phyloP scores from a whole-genome alignment of 2,113 vertebrate species.

The Corythornis madagascariensis region DNA sequence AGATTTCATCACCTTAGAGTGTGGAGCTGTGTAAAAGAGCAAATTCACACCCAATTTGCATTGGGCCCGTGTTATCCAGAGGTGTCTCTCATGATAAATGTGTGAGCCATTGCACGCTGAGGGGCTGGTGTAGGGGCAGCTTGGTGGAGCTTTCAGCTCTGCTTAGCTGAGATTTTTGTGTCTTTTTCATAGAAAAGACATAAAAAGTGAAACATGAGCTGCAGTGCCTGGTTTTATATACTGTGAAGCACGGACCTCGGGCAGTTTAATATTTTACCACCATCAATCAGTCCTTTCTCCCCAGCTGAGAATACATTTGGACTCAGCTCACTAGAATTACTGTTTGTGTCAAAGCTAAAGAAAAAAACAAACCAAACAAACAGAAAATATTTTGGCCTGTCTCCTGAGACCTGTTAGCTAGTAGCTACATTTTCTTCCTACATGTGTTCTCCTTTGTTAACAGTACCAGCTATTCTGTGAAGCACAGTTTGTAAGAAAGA shows the following conservation, averaged over 20 bases:
- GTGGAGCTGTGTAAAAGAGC: background rate
- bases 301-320: slow-evolving; percentile 48
- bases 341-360: background rate
- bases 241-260: slow-evolving; percentile 48
- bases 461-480: background rate
- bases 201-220: slow-evolving; percentile 67
- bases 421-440: slow-evolving; percentile 1
- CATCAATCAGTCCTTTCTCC: slow-evolving; percentile 57
- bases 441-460: background rate
- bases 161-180: background rate
- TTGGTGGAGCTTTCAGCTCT: background rate
- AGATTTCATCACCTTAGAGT: background rate
- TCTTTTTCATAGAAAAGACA: slow-evolving; percentile 47
- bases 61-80: background rate
- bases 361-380: background rate
- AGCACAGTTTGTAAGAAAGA: background rate
- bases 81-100: background rate
- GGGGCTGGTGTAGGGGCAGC: background rate
- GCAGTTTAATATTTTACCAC: slow-evolving; percentile 53
- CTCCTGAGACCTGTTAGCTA: background rate
- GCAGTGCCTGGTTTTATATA: slow-evolving; percentile 53
- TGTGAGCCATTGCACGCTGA: background rate
- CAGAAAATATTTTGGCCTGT: background rate
- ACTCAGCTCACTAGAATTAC: background rate
- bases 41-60: slow-evolving; percentile 24